Evolutionary conservation across 2,888 invertebrate genomes (phyloP).

Genomic region (Troides oblongomaculatus): DNA sequence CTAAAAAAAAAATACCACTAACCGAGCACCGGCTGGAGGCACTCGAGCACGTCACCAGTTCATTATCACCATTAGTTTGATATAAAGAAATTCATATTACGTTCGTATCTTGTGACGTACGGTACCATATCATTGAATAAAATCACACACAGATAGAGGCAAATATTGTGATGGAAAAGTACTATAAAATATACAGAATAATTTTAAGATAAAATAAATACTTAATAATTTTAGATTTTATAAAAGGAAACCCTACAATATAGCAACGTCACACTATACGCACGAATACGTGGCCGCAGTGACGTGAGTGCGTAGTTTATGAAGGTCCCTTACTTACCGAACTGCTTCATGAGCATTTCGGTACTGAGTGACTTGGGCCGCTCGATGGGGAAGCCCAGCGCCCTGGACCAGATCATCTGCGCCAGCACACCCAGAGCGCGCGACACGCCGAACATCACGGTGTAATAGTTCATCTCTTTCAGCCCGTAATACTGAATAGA

Average conservation of each 20-base stretch:
- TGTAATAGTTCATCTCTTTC: conserved; percentile 96
- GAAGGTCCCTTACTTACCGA: conserved; percentile 60
- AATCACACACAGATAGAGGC: neutral
- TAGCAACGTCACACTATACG: neutral
- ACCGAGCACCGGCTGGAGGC: conserved; percentile 15
- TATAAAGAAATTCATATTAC: neutral
- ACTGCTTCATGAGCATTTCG: conserved; percentile 73
- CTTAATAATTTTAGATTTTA: neutral
- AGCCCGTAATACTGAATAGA: conserved; percentile 88
- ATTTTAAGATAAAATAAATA: neutral
- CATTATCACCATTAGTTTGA: neutral
- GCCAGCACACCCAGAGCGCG: conserved; percentile 92
- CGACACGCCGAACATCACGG: conserved; percentile 94
- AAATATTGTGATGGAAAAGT: too few relatives aligned
- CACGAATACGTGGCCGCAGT: neutral
- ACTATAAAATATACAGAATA: too few relatives aligned
- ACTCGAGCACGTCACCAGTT: neutral
- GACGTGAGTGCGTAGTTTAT: conserved; percentile 6
- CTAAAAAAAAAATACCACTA: conserved; percentile 3
- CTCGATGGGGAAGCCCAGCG: conserved; percentile 91
- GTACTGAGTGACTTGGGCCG: conserved; percentile 92
- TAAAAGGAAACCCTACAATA: neutral
- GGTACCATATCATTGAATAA: neutral
- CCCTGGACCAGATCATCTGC: conserved; percentile 92
- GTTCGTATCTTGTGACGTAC: neutral